Evolutionary conservation across 2,113 vertebrate genomes (phyloP), one percentile per base, ranked within the genome.

Genomic region (Rafetus swinhoei): DNA sequence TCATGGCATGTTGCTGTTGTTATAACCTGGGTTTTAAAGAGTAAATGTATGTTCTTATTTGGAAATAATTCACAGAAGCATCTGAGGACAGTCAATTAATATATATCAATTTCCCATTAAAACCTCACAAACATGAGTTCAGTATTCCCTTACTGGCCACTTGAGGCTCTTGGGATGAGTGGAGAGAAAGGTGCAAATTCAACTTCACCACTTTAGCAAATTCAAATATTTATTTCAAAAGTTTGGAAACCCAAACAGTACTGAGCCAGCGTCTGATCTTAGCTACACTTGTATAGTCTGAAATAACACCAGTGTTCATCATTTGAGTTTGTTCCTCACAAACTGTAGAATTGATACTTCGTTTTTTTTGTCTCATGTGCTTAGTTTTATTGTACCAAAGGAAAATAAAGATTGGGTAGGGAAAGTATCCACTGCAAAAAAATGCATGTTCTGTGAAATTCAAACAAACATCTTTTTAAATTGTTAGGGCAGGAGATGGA

Each of bases 281-380:
- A 79, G 14, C 56, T 79, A 76, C 52, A 85, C 25, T 0, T 59
- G 12, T 7, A 93, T 27, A 76, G 81, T 79, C 72, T 81, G 7
- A 90, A 90, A 53, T 91, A 88, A 88, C n/a, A 6, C 14, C 76
- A 77, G 39, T 35, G 25, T 82, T 92, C 24, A 32, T 32, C 29
- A 32, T 12, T 45, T 3, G 0, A 7, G 45, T 24, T 79, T 86
- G 88, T 65, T 50, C 21, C 11, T 92, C 21, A 53, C 19, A 65
- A 91, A 45, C 18, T 86, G 57, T 7, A 32, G 29, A 65, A 65
- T 32, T 74, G 69, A 74, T 22, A 39, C 65, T 69, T 69, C 14
- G 32, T 69, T 74, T 74, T 74, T 19, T 74, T 74, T 50, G 45
- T 25, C 74, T 77, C 74, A 45, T 77, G 13, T 50, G 45, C 24